phyloP scores from a whole-genome alignment of 2,888 invertebrate genomes.

The Diaprepes abbreviatus region DNA sequence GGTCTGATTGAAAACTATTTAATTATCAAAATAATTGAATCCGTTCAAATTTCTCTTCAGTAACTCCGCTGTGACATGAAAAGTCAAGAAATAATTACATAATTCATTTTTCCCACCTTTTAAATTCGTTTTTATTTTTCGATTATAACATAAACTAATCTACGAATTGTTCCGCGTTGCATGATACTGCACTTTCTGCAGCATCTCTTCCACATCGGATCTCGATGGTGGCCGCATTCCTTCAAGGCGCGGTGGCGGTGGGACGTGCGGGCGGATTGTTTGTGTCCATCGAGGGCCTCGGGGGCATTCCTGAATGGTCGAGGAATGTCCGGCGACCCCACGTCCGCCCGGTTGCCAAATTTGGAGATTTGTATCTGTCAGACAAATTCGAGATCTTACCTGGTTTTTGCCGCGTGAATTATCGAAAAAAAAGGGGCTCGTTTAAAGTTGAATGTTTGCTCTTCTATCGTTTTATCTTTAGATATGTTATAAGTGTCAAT shows the following conservation, averaged over 20 bases:
- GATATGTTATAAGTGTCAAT: too few relatives aligned
- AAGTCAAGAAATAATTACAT: too few relatives aligned
- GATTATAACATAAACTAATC: background rate
- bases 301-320: conserved; percentile 63
- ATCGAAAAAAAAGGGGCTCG: too few relatives aligned
- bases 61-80: too few relatives aligned
- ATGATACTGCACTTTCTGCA: conserved; percentile 2
- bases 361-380: too few relatives aligned
- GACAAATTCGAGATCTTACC: too few relatives aligned
- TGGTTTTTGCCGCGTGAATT: too few relatives aligned
- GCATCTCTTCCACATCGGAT: conserved; percentile 14
- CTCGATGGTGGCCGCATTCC: conserved; percentile 47
- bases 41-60: too few relatives aligned
- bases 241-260: conserved; percentile 31
- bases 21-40: too few relatives aligned
- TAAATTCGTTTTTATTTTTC: background rate
- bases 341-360: conserved; percentile 27
- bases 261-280: conserved; percentile 60
- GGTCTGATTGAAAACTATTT: too few relatives aligned
- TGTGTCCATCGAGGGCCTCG: conserved; percentile 63
- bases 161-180: background rate
- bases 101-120: background rate
- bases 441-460: too few relatives aligned
- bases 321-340: conserved; percentile 43
- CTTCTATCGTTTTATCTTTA: too few relatives aligned